Base-by-base conservation (phyloP, 2,113 vertebrate species). In the Xyliphius kryptos region DNA sequence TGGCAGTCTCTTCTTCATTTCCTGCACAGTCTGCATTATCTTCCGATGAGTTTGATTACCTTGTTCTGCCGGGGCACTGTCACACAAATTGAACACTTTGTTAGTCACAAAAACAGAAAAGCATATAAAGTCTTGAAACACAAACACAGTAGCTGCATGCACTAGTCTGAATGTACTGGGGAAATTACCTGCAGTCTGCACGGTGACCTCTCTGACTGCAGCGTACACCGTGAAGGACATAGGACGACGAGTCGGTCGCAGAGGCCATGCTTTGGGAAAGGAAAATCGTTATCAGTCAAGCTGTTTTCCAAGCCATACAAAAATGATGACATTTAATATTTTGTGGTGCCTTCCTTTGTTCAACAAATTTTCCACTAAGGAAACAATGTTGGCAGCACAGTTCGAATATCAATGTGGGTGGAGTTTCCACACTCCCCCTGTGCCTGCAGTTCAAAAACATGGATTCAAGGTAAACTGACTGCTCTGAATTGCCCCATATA, bases 1-100 rank as follows among this genome's bases (percentile, higher is more conserved):
- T 0, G 90, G 91, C 5, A 94, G 79, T 58, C 82, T 86, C 71
- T 81, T 93, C 72, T 93, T 93, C 86, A 93, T 92, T 82, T 96
- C 91, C 62, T 88, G 86, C 66, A 95, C 88, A 51, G 89, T 85
- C 64, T 22, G 75, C 74, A 77, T 80, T 72, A 92, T 40, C 36
- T 92, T 86, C 75, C 76, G 82, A 63, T 87, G 89, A 19, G 79
- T 65, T 48, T 85, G 86, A 0, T 76, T 80, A 16, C 80, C 81
- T 1, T 69, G 50, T 7, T 65, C 71, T n/a, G 63, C 48, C 56
- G 74, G 74, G 37, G 85, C 78, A 15, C 82, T 86, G 69, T 58
- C 69, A 51, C 16, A 36, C 16, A 54, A 5, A 44, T n/a, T 44
- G 3, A 53, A 50, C 43, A 50, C 55, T 44, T 7, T 17, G 10